Conservation (phyloP, 2,888 invertebrate genomes). For the Ectropis crepuscularia region DNA sequence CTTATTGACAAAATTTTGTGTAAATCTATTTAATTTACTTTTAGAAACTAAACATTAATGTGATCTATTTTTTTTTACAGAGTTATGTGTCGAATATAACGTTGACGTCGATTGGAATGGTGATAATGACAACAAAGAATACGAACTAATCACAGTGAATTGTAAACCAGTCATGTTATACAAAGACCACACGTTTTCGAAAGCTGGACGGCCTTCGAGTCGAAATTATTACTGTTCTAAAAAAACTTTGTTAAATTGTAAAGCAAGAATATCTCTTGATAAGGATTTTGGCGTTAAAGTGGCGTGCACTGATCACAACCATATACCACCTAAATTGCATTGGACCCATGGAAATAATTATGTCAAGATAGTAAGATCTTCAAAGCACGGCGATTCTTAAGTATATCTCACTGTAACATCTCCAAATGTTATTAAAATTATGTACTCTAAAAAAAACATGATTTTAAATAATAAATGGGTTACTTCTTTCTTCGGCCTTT, state of each 20-base stretch:
- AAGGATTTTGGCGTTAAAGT: background rate
- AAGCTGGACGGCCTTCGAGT: background rate
- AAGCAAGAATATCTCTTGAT: background rate
- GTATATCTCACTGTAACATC: too few species aligned
- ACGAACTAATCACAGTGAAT: background rate
- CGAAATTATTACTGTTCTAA: slow-evolving; percentile 1
- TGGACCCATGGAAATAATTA: background rate
- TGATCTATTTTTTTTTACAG: too few species aligned
- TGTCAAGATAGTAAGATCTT: background rate
- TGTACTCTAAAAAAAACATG: too few species aligned
- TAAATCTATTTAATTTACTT: too few species aligned
- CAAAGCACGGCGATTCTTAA: too few species aligned
- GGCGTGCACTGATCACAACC: background rate
- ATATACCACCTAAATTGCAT: background rate
- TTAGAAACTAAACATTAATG: too few species aligned
- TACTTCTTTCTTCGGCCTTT: too few species aligned
- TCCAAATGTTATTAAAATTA: too few species aligned
- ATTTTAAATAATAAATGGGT: too few species aligned
- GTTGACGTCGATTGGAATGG: background rate
- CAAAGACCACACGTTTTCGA: background rate
- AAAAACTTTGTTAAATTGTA: background rate
- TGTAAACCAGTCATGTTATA: background rate
- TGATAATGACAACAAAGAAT: background rate
- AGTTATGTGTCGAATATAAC: background rate
- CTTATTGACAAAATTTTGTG: too few species aligned